phyloP scores from a whole-genome alignment of 2,797 vertebrate genomes.

The Brachymystax lenok region DNA sequence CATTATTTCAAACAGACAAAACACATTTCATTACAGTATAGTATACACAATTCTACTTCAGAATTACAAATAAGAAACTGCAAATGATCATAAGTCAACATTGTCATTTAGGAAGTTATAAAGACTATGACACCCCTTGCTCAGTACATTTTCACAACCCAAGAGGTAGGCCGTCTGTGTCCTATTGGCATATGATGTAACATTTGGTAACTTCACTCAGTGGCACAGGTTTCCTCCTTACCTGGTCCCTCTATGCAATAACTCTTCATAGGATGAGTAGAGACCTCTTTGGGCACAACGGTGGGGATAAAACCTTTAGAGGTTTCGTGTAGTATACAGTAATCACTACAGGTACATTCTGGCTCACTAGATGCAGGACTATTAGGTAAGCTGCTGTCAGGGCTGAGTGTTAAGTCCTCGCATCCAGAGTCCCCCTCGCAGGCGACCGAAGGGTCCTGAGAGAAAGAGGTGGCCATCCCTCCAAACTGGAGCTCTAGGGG shows the following conservation, averaged over 20 bases:
- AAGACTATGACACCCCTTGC: background rate
- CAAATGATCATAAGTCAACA: background rate
- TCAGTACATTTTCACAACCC: background rate
- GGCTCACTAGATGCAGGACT: conserved; percentile 15
- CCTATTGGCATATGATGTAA: background rate
- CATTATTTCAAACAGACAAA: too few species aligned
- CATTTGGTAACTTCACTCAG: background rate
- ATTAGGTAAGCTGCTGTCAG: conserved; percentile 37
- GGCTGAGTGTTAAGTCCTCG: conserved; percentile 39
- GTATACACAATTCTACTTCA: too few species aligned
- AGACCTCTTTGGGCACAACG: conserved; percentile 31
- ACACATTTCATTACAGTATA: too few species aligned
- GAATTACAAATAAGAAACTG: too few species aligned
- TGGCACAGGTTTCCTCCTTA: background rate
- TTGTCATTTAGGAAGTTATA: background rate
- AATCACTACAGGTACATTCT: conserved; percentile 24
- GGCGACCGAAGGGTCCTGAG: conserved; percentile 25
- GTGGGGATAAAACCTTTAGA: conserved; percentile 50
- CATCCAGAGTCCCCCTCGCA: conserved; percentile 46
- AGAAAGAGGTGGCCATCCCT: background rate
- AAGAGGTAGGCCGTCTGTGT: background rate
- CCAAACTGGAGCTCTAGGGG: background rate
- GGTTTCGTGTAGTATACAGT: conserved; percentile 60
- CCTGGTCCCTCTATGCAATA: background rate
- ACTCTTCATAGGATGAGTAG: background rate